phyloP scores from a whole-genome alignment of 2,113 vertebrate genomes.

The Loxodonta africana region DNA sequence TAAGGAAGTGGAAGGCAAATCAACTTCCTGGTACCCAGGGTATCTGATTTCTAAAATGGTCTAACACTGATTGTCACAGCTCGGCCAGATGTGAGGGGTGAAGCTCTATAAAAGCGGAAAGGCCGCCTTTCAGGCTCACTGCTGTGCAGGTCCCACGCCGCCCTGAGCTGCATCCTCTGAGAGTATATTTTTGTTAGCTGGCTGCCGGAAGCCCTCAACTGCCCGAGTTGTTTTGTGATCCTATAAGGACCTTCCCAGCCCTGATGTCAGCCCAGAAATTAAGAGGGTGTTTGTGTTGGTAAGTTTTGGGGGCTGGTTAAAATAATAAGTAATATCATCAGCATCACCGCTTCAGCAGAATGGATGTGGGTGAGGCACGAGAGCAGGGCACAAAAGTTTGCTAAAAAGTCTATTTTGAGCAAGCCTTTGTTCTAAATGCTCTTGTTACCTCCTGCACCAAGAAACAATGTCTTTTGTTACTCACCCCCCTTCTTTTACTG shows the following conservation, averaged over 20 bases:
- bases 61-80: conserved; percentile 88
- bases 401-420: conserved; percentile 88
- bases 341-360: conserved; percentile 69
- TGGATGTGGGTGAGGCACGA: conserved; percentile 50
- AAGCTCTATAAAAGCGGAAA: conserved; percentile 90
- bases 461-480: conserved; percentile 90
- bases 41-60: conserved; percentile 93
- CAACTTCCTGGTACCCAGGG: conserved; percentile 94
- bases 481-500: conserved; percentile 83
- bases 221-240: conserved; percentile 92
- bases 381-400: conserved; percentile 71
- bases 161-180: conserved; percentile 90
- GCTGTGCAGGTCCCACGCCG: conserved; percentile 89
- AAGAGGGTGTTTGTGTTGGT: conserved; percentile 89
- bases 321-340: conserved; percentile 79
- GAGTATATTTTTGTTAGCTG: conserved; percentile 94
- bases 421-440: conserved; percentile 83
- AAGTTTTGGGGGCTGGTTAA: conserved; percentile 80
- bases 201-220: conserved; percentile 91
- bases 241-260: conserved; percentile 89
- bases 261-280: conserved; percentile 90
- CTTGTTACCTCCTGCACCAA: conserved; percentile 82
- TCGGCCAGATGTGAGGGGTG: conserved; percentile 91
- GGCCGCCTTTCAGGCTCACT: conserved; percentile 90
- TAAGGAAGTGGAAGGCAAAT: conserved; percentile 96